These are phyloP conservation scores for Danaus chrysippus DNA, from an alignment of 2,888 invertebrate genomes.

Conservation along the genomic window DNA sequence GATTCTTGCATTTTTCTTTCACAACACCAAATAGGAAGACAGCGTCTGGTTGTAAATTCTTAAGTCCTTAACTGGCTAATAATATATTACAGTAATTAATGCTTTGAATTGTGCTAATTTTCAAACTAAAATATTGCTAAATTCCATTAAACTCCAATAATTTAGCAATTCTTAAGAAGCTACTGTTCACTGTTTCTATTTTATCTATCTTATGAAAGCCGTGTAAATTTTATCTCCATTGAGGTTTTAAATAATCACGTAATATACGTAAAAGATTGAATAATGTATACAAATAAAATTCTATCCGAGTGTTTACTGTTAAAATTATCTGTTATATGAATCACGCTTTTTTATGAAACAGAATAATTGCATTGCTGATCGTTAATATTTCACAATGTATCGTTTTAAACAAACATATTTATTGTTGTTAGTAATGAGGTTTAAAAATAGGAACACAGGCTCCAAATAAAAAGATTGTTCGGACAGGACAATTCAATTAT, in stretches of 20 bases:
- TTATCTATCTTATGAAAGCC: constrained; percentile 1
- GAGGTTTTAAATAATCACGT: constrained; percentile 4
- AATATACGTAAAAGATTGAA: neutral
- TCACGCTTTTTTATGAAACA: too few species aligned
- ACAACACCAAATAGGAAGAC: constrained; percentile 31
- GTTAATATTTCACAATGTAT: too few species aligned
- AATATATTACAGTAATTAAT: neutral
- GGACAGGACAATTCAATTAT: constrained; percentile 1
- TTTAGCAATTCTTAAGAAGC: neutral
- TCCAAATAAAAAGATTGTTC: too few species aligned
- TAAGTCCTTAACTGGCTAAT: constrained; percentile 17
- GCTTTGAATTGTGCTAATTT: neutral
- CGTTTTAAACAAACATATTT: too few species aligned
- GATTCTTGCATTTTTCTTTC: constrained; percentile 38
- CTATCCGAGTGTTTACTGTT: constrained; percentile 2
- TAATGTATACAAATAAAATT: constrained; percentile 3
- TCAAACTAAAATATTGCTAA: neutral
- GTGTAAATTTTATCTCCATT: constrained; percentile 3
- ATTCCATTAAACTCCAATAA: neutral
- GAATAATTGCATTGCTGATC: too few species aligned
- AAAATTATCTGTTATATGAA: constrained; percentile 1
- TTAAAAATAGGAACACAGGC: too few species aligned
- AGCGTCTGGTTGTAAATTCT: constrained; percentile 19
- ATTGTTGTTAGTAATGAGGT: too few species aligned
- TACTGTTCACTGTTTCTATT: constrained; percentile 7